Base-by-base conservation (phyloP, 2,888 invertebrate genomes). In the Netelia melanura region DNA sequence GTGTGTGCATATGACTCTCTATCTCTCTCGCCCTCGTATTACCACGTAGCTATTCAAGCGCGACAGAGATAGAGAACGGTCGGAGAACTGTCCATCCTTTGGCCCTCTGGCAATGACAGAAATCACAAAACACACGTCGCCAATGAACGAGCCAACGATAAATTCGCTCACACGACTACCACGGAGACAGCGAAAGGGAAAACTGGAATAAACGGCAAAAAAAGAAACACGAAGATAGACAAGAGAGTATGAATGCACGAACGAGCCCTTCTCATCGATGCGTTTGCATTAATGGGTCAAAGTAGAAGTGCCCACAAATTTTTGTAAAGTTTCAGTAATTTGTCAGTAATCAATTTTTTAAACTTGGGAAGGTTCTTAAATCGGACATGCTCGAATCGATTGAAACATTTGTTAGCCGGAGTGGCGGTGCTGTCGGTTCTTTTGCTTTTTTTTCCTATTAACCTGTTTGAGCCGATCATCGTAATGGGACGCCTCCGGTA, bases 101-200 rank as follows among this genome's bases (percentile, higher is more conserved):
- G 56, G 62, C 64, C 61, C 58, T 48, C 58, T 81, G 84, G 72
- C 68, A 74, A 81, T 74, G 81, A 79, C 84, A 85, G 81, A 75
- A 85, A 79, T 81, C 81, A 81, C 77, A 75, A 78, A 81, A 85
- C 71, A 81, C 72, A 80, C 43, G 65, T 81, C 65, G 58, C 38
- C 23, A 71, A 61, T 38, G 68, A 44, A 67, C 17, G 64, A n/a
- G 21, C 68, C 54, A 43, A 62, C 52, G 68, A 84, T 84, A 77
- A 72, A 77, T 67, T 43, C 81, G n/a, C 75, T 56, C 38, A 21
- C 43, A 14, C 43, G 52, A 68, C 23, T 17, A 23, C 38, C 48
- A 52, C 30, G 43, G 23, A 25, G 54, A 17, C 61, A 75, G 52
- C 17, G 65, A 38, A 56, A 14, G 44, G n/a, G 48, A 48, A 25